Evolutionary conservation across 2,888 invertebrate species (phyloP).

Genomic region (Monopis laevigella): DNA sequence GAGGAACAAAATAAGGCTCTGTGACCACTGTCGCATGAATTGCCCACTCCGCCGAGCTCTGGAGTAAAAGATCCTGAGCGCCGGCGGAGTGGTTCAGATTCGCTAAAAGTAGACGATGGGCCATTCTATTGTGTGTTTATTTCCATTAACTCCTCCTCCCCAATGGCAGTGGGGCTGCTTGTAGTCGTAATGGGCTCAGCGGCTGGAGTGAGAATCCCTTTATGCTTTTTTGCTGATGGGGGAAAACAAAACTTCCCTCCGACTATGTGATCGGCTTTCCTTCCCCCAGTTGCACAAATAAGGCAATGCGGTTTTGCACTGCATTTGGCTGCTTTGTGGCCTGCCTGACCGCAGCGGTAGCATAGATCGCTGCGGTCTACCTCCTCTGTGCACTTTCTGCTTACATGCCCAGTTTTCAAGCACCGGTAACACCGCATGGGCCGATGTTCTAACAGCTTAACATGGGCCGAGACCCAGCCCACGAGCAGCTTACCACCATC

Average conservation of each 20-base stretch:
- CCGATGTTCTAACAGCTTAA: not conserved
- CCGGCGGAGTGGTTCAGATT: conserved; percentile 10
- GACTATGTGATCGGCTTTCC: not conserved
- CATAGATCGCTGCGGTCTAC: conserved; percentile 8
- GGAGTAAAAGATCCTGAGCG: conserved; percentile 7
- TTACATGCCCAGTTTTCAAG: conserved; percentile 2
- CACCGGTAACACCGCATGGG: conserved; percentile 8
- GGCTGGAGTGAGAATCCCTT: not conserved
- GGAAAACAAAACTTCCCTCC: not conserved
- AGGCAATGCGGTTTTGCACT: not conserved
- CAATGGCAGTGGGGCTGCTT: not conserved
- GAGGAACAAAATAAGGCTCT: conserved; percentile 4
- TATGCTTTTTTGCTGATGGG: not conserved
- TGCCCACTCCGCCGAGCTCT: conserved; percentile 10
- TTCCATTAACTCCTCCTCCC: not conserved
- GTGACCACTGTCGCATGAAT: conserved; percentile 8
- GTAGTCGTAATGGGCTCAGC: not conserved
- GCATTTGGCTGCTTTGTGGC: conserved; percentile 1
- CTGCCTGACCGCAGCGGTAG: conserved; percentile 4
- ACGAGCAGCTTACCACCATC: not conserved
- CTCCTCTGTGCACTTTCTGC: not conserved
- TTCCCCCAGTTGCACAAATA: not conserved
- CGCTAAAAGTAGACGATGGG: not conserved
- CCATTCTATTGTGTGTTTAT: not conserved
- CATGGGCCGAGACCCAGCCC: conserved; percentile 8